A percentile compares a stretch with the other conserved stretches of the same genome.
These are phyloP conservation scores for Ophiothrix spiculata DNA, from an alignment of 35 echinoderm and acorn worm species.

Conservation along the genomic window DNA sequence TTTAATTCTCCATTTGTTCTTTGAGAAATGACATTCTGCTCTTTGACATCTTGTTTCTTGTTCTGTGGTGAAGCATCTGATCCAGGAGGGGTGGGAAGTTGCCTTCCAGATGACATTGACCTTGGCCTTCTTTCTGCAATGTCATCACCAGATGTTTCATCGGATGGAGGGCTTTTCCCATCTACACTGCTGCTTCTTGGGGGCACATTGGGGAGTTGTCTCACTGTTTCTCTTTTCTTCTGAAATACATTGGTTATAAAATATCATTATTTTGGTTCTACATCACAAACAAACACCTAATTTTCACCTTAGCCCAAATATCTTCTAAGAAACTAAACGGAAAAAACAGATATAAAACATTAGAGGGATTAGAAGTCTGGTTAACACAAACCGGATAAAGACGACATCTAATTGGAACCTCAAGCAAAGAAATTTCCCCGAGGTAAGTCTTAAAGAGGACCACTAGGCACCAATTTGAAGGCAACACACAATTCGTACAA, in stretches of 20 bases:
- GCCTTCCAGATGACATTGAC: not conserved
- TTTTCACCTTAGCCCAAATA: too few relatives aligned
- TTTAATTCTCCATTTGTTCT: not conserved
- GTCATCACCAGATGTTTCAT: conserved; percentile 1
- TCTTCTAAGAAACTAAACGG: too few relatives aligned
- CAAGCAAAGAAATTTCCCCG: too few relatives aligned
- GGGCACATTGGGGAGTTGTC: not conserved
- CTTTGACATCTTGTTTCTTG: not conserved
- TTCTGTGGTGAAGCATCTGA: not conserved
- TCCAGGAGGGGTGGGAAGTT: not conserved
- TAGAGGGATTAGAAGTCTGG: too few relatives aligned
- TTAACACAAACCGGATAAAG: too few relatives aligned
- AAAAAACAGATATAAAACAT: too few relatives aligned
- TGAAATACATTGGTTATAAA: not conserved
- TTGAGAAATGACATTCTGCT: not conserved
- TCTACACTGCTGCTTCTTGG: not conserved
- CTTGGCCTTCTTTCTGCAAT: not conserved
- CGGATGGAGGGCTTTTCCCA: not conserved
- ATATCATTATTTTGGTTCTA: too few relatives aligned
- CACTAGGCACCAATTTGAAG: too few relatives aligned
- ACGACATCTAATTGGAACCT: too few relatives aligned
- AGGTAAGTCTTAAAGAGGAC: too few relatives aligned
- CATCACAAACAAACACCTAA: too few relatives aligned
- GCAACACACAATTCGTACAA: too few relatives aligned
- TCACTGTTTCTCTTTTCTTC: not conserved